Conservation (phyloP, 2,888 invertebrate species). For the Acronicta aceris region DNA sequence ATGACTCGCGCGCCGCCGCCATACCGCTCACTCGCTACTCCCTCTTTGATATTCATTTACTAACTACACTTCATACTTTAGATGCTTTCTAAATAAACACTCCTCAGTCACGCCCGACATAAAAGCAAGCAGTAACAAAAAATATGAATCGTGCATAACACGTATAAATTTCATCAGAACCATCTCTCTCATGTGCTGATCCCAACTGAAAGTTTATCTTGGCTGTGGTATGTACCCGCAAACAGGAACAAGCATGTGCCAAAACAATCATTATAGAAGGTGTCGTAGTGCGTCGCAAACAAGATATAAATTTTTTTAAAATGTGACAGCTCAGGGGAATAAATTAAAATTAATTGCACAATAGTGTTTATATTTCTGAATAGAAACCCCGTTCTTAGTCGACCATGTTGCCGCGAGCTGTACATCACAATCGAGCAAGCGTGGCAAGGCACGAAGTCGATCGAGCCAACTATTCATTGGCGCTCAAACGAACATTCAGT, state of each 20-base stretch:
- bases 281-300: slow-evolving; percentile 72
- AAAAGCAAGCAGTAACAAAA: slow-evolving; percentile 48
- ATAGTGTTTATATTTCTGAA: slow-evolving; percentile 79
- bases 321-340: slow-evolving; percentile 76
- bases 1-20: slow-evolving; percentile 79
- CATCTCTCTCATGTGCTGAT: slow-evolving; percentile 38
- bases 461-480: slow-evolving; percentile 89
- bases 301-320: slow-evolving; percentile 78
- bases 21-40: slow-evolving; percentile 65
- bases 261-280: slow-evolving; percentile 74
- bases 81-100: slow-evolving; percentile 63
- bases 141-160: slow-evolving; percentile 46
- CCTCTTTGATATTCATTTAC: slow-evolving; percentile 73
- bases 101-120: slow-evolving; percentile 50
- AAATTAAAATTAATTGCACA: slow-evolving; percentile 80
- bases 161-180: slow-evolving; percentile 40
- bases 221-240: slow-evolving; percentile 59
- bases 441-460: slow-evolving; percentile 85
- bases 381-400: slow-evolving; percentile 79
- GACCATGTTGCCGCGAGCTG: slow-evolving; percentile 82
- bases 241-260: slow-evolving; percentile 74
- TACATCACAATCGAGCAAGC: slow-evolving; percentile 89
- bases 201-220: slow-evolving; percentile 64
- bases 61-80: slow-evolving; percentile 61
- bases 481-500: slow-evolving; percentile 87